phyloP scores from a whole-genome alignment of 1,140 invertebrate genomes.

The Portunus trituberculatus region DNA sequence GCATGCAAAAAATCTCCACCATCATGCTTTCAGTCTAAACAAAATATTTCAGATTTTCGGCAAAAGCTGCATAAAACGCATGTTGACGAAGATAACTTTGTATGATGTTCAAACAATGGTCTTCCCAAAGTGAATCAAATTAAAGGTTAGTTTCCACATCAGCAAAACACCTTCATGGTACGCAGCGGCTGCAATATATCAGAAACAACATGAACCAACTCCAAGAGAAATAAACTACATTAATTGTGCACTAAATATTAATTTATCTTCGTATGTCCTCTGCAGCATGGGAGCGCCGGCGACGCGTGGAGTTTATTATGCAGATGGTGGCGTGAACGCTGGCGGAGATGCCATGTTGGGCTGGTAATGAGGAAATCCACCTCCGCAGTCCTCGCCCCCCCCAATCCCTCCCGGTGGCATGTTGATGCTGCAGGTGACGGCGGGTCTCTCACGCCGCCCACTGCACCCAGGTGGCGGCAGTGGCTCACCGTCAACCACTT shows the following conservation, averaged over 20 bases:
- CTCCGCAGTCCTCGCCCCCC: background rate
- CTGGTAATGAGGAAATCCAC: slow-evolving; percentile 52
- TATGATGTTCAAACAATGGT: background rate
- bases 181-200: background rate
- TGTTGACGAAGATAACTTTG: background rate
- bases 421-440: background rate
- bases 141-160: background rate
- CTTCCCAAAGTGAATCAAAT: background rate
- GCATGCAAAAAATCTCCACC: background rate
- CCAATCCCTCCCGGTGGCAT: background rate
- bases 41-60: background rate
- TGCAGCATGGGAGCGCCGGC: background rate
- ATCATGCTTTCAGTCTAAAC: no score
- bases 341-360: slow-evolving; percentile 45
- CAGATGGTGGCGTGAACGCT: slow-evolving; percentile 47
- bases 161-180: background rate
- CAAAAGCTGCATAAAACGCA: background rate
- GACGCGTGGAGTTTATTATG: slow-evolving; percentile 42
- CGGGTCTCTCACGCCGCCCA: background rate
- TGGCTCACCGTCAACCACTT: background rate
- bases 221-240: slow-evolving; percentile 3
- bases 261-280: slow-evolving; percentile 24
- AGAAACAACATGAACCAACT: background rate
- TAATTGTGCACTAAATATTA: slow-evolving; percentile 39
- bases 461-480: background rate